Evolutionary conservation across 2,888 invertebrate genomes (phyloP).

Genomic region (Molorchus minor): DNA sequence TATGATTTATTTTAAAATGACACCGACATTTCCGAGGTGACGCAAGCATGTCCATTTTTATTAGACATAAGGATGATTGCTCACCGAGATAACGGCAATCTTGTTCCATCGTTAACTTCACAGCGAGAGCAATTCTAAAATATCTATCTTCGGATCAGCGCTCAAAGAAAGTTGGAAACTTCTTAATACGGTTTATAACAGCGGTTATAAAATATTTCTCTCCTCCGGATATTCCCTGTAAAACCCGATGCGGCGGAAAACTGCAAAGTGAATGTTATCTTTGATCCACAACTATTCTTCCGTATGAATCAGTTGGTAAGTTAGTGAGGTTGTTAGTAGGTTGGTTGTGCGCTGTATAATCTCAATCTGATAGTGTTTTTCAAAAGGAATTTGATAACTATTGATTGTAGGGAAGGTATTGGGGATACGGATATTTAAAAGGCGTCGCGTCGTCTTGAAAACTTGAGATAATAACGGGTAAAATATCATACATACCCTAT

Average conservation of each 20-base stretch:
- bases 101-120: no score
- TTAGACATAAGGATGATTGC: no score
- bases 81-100: no score
- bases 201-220: slow-evolving; percentile 3
- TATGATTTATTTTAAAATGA: no score
- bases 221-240: slow-evolving; percentile 7
- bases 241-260: neutral
- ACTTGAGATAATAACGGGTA: neutral
- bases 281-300: slow-evolving; percentile 4
- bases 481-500: slow-evolving; percentile 70
- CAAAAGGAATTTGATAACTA: neutral
- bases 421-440: no score
- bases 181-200: slow-evolving; percentile 9
- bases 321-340: slow-evolving; percentile 12
- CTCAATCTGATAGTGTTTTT: slow-evolving; percentile 1
- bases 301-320: slow-evolving; percentile 8
- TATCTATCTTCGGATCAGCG: slow-evolving; percentile 1
- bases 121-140: slow-evolving; percentile 8
- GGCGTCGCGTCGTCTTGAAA: no score
- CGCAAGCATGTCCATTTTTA: no score
- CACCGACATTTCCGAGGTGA: no score
- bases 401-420: neutral
- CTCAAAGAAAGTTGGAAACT: slow-evolving; percentile 7
- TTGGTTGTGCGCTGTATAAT: slow-evolving; percentile 6
- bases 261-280: slow-evolving; percentile 15